Evolutionary conservation across 2,797 vertebrate genomes (phyloP).

Genomic region (Numenius phaeopus): DNA sequence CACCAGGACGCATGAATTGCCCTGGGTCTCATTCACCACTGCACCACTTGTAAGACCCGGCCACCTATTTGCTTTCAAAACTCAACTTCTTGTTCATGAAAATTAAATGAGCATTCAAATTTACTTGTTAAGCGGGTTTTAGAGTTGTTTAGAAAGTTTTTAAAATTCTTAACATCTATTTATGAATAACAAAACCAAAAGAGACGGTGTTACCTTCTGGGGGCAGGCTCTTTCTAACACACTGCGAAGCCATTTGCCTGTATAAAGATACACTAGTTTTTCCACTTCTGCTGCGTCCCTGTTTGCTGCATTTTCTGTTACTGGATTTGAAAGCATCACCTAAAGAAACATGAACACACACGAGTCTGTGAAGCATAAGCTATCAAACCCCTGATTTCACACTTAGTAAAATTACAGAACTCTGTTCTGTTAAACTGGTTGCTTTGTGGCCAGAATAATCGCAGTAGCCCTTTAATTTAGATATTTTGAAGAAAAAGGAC

Average conservation of each 20-base stretch:
- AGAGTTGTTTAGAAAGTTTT: neutral
- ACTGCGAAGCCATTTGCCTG: neutral
- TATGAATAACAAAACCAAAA: neutral
- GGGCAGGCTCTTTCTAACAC: neutral
- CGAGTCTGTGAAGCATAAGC: neutral
- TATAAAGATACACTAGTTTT: neutral
- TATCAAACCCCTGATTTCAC: neutral
- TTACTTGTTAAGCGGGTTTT: neutral
- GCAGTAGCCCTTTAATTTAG: neutral
- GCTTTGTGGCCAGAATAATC: neutral
- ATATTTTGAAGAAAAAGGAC: neutral
- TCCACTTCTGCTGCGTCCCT: conserved; percentile 14
- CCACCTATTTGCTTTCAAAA: neutral
- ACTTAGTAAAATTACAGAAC: neutral
- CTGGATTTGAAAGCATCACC: conserved; percentile 71
- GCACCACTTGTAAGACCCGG: neutral
- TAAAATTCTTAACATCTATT: neutral
- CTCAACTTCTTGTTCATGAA: neutral
- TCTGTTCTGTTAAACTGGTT: neutral
- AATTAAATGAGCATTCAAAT: neutral
- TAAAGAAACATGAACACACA: conserved; percentile 6
- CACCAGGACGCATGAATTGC: neutral
- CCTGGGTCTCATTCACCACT: neutral
- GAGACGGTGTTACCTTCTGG: neutral
- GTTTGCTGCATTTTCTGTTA: conserved; percentile 50